Evolutionary conservation across 2,113 vertebrate species (phyloP).

Genomic region (Silurus glanis): DNA sequence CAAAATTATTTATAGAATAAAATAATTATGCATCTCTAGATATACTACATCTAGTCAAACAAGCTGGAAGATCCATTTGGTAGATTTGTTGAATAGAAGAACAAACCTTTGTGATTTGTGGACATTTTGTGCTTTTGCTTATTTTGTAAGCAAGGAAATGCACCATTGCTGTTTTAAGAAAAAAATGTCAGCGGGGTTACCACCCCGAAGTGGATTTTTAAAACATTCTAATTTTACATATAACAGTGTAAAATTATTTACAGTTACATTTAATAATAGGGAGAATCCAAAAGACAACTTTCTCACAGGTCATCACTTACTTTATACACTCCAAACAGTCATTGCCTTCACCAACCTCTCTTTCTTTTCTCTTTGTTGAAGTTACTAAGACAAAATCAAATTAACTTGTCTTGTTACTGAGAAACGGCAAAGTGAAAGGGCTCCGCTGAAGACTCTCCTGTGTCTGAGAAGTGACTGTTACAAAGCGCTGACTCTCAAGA

Average conservation of each 20-base stretch:
- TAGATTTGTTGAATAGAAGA: too few species aligned
- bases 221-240: background rate
- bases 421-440: too few species aligned
- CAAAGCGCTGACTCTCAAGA: background rate
- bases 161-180: background rate
- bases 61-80: too few species aligned
- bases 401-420: too few species aligned
- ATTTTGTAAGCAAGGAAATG: background rate
- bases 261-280: background rate
- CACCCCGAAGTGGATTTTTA: background rate
- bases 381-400: too few species aligned
- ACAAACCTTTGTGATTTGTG: too few species aligned
- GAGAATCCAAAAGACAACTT: too few species aligned
- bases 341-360: background rate
- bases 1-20: too few species aligned
- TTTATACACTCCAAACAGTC: background rate
- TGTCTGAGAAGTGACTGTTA: background rate
- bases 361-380: too few species aligned
- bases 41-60: too few species aligned
- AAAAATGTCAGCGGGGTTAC: background rate
- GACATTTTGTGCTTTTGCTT: background rate
- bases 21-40: too few species aligned
- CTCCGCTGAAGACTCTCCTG: too few species aligned
- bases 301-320: background rate
- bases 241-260: background rate